phyloP scores from a whole-genome alignment of 64 coral and sea anemone species.

The Acropora yongei region DNA sequence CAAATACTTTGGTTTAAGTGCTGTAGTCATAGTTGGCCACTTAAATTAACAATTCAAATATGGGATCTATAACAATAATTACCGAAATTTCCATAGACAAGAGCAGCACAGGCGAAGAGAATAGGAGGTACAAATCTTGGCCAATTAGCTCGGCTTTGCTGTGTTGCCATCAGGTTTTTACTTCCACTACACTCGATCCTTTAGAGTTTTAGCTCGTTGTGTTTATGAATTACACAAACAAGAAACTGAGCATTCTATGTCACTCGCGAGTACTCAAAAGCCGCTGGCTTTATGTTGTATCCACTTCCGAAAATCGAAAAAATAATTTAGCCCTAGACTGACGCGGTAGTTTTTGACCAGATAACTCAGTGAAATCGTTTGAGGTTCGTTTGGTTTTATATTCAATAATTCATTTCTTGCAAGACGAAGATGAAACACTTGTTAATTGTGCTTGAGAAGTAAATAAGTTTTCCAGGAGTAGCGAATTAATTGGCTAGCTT shows the following conservation, averaged over 20 bases:
- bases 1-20: too few species aligned
- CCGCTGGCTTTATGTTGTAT: too few species aligned
- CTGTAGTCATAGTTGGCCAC: too few species aligned
- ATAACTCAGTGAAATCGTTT: not conserved
- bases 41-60: not conserved
- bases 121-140: not conserved
- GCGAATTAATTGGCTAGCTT: not conserved
- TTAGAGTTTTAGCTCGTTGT: not conserved
- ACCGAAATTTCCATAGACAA: conserved; percentile 36
- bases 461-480: not conserved
- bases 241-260: too few species aligned
- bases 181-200: not conserved
- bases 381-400: not conserved
- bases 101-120: conserved; percentile 2
- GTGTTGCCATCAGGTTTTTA: not conserved
- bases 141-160: not conserved
- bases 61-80: not conserved
- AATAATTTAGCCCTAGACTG: not conserved
- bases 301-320: not conserved
- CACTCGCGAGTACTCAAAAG: too few species aligned
- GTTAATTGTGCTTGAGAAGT: conserved; percentile 18
- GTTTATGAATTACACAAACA: too few species aligned
- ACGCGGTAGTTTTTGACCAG: not conserved
- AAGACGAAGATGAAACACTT: not conserved
- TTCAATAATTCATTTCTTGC: conserved; percentile 24